A percentile compares a stretch with the other conserved stretches of the same genome.
Evolutionary conservation across 2,113 vertebrate genomes (phyloP).

Genomic region (Enhydra lutris): DNA sequence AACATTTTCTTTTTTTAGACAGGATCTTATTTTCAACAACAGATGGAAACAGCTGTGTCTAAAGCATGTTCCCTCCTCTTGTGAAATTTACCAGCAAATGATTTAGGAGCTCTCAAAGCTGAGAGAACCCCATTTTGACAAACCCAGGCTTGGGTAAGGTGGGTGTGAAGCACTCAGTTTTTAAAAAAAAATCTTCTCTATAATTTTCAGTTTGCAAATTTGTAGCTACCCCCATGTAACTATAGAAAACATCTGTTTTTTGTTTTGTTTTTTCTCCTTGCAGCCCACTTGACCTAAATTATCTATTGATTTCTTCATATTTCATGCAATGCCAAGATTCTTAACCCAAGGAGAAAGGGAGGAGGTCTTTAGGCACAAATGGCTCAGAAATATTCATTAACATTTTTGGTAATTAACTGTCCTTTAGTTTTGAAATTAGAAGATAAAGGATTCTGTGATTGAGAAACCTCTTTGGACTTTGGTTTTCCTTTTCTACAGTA

Average conservation of each 20-base stretch:
- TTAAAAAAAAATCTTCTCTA: neutral
- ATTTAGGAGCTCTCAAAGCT: neutral
- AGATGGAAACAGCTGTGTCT: conserved; percentile 39
- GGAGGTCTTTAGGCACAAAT: neutral
- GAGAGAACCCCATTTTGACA: neutral
- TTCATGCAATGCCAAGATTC: neutral
- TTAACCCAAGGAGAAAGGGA: neutral
- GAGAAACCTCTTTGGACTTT: neutral
- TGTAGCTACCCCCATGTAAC: neutral
- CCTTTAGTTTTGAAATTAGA: conserved; percentile 25
- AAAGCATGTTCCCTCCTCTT: neutral
- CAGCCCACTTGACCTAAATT: neutral
- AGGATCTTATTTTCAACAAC: conserved; percentile 43
- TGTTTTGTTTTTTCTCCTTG: neutral
- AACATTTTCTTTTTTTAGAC: conserved; percentile 24
- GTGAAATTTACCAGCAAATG: neutral
- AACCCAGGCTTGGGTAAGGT: neutral
- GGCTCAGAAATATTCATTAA: neutral
- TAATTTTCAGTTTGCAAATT: neutral
- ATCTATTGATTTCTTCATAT: neutral
- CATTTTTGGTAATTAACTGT: neutral
- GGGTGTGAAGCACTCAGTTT: neutral
- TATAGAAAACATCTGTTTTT: neutral
- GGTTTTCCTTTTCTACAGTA: neutral
- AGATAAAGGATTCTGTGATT: neutral